Percentiles rank a stretch among this genome's conserved stretches.
Conservation (phyloP, 2,113 vertebrate genomes). For the Chlorodrepanis virens region DNA sequence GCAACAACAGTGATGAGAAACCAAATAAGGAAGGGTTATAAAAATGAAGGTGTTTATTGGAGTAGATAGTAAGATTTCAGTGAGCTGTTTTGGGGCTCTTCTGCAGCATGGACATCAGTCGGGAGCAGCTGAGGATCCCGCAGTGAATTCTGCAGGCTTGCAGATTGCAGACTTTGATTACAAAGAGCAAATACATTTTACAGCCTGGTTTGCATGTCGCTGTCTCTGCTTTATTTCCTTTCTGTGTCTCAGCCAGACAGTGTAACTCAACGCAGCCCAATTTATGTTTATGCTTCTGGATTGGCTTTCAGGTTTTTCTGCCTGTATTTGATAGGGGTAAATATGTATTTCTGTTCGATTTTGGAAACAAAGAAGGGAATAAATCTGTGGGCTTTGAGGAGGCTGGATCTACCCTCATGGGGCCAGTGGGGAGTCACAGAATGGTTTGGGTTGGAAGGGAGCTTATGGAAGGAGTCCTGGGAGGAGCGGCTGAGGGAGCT, state of each 20-base stretch:
- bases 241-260: background rate
- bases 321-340: background rate
- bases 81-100: background rate
- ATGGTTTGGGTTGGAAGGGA: background rate
- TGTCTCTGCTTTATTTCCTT: background rate
- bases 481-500: background rate
- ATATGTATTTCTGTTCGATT: background rate
- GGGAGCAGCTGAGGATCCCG: background rate
- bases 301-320: background rate
- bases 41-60: background rate
- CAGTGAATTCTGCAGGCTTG: background rate
- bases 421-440: background rate
- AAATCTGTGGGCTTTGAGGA: background rate
- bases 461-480: background rate
- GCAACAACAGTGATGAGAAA: background rate
- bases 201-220: background rate
- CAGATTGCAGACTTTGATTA: background rate
- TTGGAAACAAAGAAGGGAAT: background rate
- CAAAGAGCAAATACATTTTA: background rate
- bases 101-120: rapidly evolving
- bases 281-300: background rate
- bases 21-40: background rate
- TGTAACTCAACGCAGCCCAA: background rate
- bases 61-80: background rate
- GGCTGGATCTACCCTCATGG: background rate